Evolutionary conservation across 2,888 invertebrate genomes (phyloP).

Genomic region (Ormyrus rosae): DNA sequence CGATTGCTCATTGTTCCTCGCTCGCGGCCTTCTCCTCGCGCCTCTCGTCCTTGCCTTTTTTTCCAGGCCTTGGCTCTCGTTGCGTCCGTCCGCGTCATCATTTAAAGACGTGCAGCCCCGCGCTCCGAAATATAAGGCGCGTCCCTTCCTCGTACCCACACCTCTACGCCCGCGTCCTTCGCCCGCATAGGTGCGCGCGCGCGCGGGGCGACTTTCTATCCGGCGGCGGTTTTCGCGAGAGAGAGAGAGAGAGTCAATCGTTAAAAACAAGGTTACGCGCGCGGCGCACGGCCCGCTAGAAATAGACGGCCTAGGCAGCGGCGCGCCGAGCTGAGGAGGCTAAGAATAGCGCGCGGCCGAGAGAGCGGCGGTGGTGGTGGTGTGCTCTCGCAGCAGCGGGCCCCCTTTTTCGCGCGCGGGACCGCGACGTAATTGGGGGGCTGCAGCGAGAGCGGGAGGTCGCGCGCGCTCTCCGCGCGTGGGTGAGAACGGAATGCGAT

Average conservation of each 20-base stretch:
- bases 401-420: too few species aligned
- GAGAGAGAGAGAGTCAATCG: conserved; percentile 14
- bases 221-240: too few species aligned
- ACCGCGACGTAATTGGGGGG: too few species aligned
- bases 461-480: background rate
- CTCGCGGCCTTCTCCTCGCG: too few species aligned
- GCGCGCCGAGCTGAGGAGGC: conserved; percentile 14
- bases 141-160: background rate
- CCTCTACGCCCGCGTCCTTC: background rate
- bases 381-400: background rate
- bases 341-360: conserved; percentile 30
- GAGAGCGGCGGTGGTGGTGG: background rate
- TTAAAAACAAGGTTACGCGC: conserved; percentile 51
- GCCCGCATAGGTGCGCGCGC: background rate
- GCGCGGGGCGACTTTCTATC: background rate
- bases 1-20: too few species aligned
- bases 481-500: too few species aligned
- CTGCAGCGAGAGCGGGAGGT: background rate
- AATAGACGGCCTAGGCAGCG: conserved; percentile 53
- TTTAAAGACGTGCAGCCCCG: too few species aligned
- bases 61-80: too few species aligned
- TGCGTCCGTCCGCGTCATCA: too few species aligned
- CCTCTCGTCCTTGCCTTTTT: too few species aligned
- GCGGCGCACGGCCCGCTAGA: conserved; percentile 20
- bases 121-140: background rate